These are phyloP conservation scores for Cephus spinipes DNA, from an alignment of 2,888 invertebrate genomes.

Conservation along the genomic window DNA sequence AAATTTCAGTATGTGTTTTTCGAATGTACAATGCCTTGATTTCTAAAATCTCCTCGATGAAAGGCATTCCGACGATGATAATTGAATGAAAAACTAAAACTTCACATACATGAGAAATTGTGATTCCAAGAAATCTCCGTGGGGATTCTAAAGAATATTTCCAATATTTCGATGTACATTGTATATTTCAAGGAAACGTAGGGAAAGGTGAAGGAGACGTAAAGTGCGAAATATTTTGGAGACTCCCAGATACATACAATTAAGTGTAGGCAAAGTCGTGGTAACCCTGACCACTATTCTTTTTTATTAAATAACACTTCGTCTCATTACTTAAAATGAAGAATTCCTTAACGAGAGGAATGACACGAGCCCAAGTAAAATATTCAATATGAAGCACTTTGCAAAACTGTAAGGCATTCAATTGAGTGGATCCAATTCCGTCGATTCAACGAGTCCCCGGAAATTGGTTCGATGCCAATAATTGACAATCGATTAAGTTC, in stretches of 20 bases:
- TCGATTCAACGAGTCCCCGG: neutral
- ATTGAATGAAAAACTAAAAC: neutral
- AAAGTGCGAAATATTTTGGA: neutral
- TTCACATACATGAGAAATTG: neutral
- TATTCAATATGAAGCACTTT: neutral
- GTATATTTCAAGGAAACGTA: neutral
- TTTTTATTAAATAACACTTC: neutral
- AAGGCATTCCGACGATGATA: neutral
- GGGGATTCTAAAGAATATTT: neutral
- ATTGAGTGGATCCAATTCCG: neutral
- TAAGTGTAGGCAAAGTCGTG: slow-evolving; percentile 6
- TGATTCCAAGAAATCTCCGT: neutral
- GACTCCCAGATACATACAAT: slow-evolving; percentile 7
- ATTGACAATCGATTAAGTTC: neutral
- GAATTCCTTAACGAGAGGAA: neutral
- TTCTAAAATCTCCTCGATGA: neutral
- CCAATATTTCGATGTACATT: neutral
- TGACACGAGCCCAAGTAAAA: neutral
- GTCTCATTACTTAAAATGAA: neutral
- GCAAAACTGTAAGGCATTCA: neutral
- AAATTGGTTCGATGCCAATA: neutral
- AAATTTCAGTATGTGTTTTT: neutral
- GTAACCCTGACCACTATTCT: slow-evolving; percentile 2
- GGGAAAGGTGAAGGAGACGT: neutral
- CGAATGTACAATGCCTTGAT: neutral